Conservation (phyloP, 2,797 vertebrate species). For the Cossypha dichroa region DNA sequence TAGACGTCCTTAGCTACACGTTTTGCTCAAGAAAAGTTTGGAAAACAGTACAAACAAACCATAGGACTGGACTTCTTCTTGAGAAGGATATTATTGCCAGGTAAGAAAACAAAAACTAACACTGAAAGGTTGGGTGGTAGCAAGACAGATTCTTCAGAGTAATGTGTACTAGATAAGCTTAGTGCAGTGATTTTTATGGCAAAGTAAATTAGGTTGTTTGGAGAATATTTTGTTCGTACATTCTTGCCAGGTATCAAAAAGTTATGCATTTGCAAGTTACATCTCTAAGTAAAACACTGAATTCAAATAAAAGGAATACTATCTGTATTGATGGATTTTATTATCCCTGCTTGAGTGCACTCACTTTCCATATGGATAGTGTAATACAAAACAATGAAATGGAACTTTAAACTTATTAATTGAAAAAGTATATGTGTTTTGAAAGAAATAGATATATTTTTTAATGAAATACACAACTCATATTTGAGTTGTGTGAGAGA, state of each 20-base stretch:
- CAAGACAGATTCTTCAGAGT: background rate
- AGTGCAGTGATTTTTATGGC: background rate
- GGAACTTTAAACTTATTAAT: background rate
- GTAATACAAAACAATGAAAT: constrained; percentile 19
- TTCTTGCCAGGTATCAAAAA: background rate
- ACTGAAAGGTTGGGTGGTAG: background rate
- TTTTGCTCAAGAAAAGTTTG: constrained; percentile 98
- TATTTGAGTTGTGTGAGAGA: constrained; percentile 68
- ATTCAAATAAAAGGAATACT: background rate
- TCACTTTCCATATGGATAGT: background rate
- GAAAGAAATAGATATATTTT: constrained; percentile 35
- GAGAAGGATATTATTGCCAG: constrained; percentile 97
- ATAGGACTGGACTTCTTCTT: constrained; percentile 99
- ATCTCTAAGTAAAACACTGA: background rate
- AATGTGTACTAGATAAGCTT: background rate
- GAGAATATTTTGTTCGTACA: background rate
- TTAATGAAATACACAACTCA: constrained; percentile 63
- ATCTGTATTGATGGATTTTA: background rate
- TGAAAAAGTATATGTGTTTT: constrained; percentile 55
- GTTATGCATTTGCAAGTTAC: background rate
- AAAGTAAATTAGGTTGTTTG: background rate
- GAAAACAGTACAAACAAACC: constrained; percentile 99
- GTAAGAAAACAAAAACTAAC: constrained; percentile 81
- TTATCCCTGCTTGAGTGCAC: background rate
- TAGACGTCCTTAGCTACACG: constrained; percentile 97